Percentiles rank a stretch among this genome's conserved stretches.
phyloP scores from a whole-genome alignment of 2,888 invertebrate genomes.

The Chrysolina oricalcia region DNA sequence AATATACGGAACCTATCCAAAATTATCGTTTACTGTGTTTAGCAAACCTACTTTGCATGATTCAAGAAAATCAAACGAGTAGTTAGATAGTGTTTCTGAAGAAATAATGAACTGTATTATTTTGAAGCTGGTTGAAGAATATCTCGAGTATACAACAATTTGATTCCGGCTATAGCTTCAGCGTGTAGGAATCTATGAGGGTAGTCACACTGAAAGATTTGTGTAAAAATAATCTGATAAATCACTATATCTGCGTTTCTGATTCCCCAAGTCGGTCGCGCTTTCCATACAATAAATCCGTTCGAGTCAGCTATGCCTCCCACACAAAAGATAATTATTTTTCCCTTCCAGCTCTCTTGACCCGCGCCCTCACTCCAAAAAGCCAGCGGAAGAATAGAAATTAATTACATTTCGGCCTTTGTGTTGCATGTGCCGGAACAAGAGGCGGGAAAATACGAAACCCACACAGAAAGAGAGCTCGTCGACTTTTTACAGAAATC shows the following conservation, averaged over 20 bases:
- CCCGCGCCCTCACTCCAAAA: not conserved
- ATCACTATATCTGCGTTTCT: not conserved
- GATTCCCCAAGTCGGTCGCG: not conserved
- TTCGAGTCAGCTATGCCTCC: not conserved
- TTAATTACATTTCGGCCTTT: constrained; percentile 25
- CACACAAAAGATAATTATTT: constrained; percentile 5
- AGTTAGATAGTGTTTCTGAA: too few relatives aligned
- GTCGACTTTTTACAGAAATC: constrained; percentile 5
- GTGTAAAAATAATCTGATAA: too few relatives aligned
- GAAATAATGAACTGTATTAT: too few relatives aligned
- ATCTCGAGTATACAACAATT: too few relatives aligned
- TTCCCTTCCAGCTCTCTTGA: not conserved
- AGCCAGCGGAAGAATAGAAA: constrained; percentile 6
- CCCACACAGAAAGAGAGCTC: not conserved
- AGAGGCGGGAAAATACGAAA: not conserved
- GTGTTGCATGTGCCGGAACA: constrained; percentile 9
- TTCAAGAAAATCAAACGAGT: too few relatives aligned
- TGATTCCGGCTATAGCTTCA: too few relatives aligned
- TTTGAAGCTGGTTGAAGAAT: too few relatives aligned
- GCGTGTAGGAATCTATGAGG: too few relatives aligned
- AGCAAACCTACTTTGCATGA: too few relatives aligned
- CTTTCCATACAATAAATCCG: not conserved
- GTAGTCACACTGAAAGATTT: too few relatives aligned
- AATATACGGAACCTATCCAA: too few relatives aligned
- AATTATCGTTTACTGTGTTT: too few relatives aligned